Evolutionary conservation across 2,113 vertebrate species (phyloP).

Genomic region (Psephotus haematonotus): DNA sequence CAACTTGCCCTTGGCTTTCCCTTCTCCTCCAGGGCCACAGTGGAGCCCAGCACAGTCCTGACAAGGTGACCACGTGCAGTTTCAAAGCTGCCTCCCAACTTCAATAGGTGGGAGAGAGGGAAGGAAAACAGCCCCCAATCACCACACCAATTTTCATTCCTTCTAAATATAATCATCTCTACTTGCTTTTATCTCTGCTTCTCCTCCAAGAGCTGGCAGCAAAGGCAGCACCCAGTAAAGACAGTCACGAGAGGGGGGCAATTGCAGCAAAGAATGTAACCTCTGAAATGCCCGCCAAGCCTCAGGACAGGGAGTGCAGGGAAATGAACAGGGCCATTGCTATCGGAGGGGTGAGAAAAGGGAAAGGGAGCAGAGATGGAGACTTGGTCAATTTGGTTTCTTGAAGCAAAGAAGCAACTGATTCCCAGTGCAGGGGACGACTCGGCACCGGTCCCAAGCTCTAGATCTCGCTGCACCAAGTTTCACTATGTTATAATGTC

Average conservation of each 20-base stretch:
- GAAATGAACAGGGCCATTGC: not conserved
- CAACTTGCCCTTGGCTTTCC: not conserved
- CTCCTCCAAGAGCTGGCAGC: not conserved
- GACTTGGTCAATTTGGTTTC: not conserved
- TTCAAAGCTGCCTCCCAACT: not conserved
- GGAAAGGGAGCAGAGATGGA: not conserved
- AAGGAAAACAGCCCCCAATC: not conserved
- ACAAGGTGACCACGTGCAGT: rapidly evolving
- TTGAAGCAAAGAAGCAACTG: not conserved
- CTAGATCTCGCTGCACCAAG: not conserved
- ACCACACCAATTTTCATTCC: not conserved
- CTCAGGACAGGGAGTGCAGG: not conserved
- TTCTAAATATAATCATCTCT: slow-evolving; percentile 16
- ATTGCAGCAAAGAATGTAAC: not conserved
- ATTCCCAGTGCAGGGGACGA: rapidly evolving
- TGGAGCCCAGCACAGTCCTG: rapidly evolving
- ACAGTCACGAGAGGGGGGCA: not conserved
- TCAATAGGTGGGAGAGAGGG: not conserved
- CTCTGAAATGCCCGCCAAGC: not conserved
- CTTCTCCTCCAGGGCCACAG: not conserved
- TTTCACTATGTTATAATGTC: rapidly evolving
- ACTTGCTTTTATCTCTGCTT: slow-evolving; percentile 50
- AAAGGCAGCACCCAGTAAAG: not conserved
- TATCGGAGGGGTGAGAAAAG: not conserved
- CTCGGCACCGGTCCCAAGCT: not conserved